These are phyloP conservation scores for Marisa cornuarietis DNA, from an alignment of 1,140 invertebrate species.

Conservation along the genomic window DNA sequence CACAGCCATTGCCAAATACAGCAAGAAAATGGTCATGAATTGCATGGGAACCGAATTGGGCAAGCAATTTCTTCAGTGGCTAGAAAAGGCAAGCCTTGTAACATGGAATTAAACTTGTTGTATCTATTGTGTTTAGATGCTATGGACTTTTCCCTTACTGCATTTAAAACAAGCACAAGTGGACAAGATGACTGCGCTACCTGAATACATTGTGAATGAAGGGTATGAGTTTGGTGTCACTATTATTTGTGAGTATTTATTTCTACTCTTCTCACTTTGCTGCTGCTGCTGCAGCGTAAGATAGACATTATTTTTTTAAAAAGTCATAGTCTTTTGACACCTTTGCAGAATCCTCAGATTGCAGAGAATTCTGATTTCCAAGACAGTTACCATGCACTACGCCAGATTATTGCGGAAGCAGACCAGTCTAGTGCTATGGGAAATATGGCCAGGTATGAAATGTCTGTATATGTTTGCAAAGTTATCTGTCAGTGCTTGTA, in stretches of 20 bases:
- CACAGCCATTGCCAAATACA: constrained; percentile 48
- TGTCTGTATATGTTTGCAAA: neutral
- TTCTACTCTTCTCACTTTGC: neutral
- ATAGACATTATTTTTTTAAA: constrained; percentile 7
- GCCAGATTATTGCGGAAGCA: constrained; percentile 29
- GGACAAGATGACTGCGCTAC: neutral
- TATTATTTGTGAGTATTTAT: neutral
- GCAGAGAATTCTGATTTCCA: constrained; percentile 30
- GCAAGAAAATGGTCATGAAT: constrained; percentile 40
- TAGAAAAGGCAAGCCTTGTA: constrained; percentile 39
- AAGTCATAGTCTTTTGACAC: neutral
- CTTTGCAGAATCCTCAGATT: constrained; percentile 34
- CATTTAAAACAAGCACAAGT: too few relatives aligned
- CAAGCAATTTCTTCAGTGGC: constrained; percentile 38
- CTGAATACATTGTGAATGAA: neutral
- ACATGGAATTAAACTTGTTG: too few relatives aligned
- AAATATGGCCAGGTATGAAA: constrained; percentile 28
- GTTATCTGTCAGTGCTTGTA: neutral
- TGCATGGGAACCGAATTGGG: constrained; percentile 37
- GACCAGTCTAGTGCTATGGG: constrained; percentile 28
- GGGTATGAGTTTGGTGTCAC: neutral
- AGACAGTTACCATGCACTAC: constrained; percentile 28
- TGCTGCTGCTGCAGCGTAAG: neutral
- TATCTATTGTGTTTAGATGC: too few relatives aligned
- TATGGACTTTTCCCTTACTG: too few relatives aligned